Conservation (phyloP, 2,113 vertebrate species). For the Carassius gibelio region DNA sequence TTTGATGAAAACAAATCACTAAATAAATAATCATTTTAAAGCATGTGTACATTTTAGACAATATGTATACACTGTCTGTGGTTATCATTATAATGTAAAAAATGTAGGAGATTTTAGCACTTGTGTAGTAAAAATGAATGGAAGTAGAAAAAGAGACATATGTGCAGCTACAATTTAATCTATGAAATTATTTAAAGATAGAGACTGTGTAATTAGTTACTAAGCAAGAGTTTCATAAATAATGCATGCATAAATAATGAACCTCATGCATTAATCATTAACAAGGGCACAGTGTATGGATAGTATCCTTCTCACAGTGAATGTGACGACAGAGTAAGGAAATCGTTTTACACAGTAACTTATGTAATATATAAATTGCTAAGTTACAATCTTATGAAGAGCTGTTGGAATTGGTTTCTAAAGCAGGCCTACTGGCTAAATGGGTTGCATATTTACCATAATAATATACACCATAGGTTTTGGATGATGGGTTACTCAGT, state of each 20-base stretch:
- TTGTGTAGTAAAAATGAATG: not conserved
- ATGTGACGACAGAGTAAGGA: not conserved
- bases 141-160: not conserved
- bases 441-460: not conserved
- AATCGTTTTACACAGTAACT: not conserved
- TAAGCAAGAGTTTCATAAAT: constrained; percentile 1
- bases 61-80: not conserved
- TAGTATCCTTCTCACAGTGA: not conserved
- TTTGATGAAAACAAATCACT: not conserved
- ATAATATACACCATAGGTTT: not conserved
- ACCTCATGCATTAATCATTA: constrained; percentile 31
- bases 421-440: not conserved
- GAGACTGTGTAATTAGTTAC: constrained; percentile 34
- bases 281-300: not conserved
- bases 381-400: not conserved
- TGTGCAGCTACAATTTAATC: not conserved
- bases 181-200: not conserved
- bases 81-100: not conserved
- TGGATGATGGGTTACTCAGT: not conserved
- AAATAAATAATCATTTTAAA: not conserved
- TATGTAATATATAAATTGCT: not conserved
- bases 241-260: constrained; percentile 9
- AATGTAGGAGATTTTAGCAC: not conserved
- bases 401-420: not conserved
- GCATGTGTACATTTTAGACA: not conserved